These are phyloP conservation scores for Gephyroberyx darwinii DNA, from an alignment of 2,797 vertebrate species.

Conservation along the genomic window DNA sequence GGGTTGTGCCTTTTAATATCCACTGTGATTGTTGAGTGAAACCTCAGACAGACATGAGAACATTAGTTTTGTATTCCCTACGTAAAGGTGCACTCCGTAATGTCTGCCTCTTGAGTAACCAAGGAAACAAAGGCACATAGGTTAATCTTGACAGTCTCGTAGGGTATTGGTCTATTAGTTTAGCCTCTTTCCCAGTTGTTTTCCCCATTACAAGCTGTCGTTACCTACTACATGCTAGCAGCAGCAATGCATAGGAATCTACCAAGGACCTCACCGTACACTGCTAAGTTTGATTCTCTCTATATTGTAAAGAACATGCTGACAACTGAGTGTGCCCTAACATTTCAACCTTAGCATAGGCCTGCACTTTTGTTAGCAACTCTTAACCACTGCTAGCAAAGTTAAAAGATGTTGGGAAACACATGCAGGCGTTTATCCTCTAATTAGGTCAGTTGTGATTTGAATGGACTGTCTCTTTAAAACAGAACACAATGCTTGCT, in stretches of 20 bases:
- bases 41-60: slow-evolving; percentile 3
- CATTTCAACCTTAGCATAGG: no score
- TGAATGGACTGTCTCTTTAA: not conserved
- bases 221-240: no score
- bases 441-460: not conserved
- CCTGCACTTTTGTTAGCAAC: no score
- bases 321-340: not conserved
- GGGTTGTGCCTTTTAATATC: slow-evolving; percentile 34
- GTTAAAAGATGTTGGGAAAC: not conserved
- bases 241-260: no score
- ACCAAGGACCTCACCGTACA: no score
- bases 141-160: not conserved
- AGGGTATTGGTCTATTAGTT: not conserved
- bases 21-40: not conserved
- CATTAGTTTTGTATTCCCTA: not conserved
- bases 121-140: not conserved
- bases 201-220: not conserved
- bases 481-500: slow-evolving; percentile 2
- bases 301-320: not conserved
- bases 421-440: not conserved
- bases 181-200: not conserved
- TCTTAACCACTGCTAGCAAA: not conserved
- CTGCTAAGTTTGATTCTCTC: not conserved
- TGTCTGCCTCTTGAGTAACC: not conserved
- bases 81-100: not conserved